Base-by-base conservation (phyloP, 2,888 invertebrate species). In the Harpalus rubripes region DNA sequence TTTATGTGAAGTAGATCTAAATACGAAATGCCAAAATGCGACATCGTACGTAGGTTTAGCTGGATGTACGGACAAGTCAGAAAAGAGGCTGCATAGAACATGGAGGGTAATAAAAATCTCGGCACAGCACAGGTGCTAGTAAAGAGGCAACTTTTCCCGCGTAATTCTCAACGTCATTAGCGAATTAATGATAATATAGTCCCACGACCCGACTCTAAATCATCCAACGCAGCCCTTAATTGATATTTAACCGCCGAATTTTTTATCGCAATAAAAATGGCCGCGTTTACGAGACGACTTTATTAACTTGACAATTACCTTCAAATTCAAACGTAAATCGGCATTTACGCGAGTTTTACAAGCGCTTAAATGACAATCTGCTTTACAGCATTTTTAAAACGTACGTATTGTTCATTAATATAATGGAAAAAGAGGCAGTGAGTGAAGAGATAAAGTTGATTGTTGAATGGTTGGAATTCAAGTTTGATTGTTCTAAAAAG, bases 171-270 rank as follows among this genome's bases (percentile, higher is more conserved):
- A 81, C 85, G 85, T 87, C 87, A 87, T 87, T 87, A 87, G 85
- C 87, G 85, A 86, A 87, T 87, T 87, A 87, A 87, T 86, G 87
- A 87, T 86, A 87, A 87, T 87, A 85, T 85, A 86, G 85, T 41
- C 59, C 18, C 84, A 76, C 44, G 44, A 52, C 44, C 44, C 44
- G 12, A 0, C 44, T 1, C 12, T 52, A 52, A 52, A 52, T 52
- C 44, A 52, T 0, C 44, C 44, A 8, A 52, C 44, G 44, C 32
- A 32, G 10, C 44, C 44, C 44, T 52, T 52, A 52, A 52, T 52
- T 52, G 44, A 52, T 52, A 52, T 52, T 52, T 52, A 52, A 10
- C 44, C 44, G 12, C 4, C 1, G 44, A 52, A 52, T 52, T 52
- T 52, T 52, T 52, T 52, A 52, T 52, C 10, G 7, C 44, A 52